A percentile compares a stretch with the other conserved stretches of the same genome.
Evolutionary conservation across 2,888 invertebrate species (phyloP).

Genomic region (Luffia ferchaultella): DNA sequence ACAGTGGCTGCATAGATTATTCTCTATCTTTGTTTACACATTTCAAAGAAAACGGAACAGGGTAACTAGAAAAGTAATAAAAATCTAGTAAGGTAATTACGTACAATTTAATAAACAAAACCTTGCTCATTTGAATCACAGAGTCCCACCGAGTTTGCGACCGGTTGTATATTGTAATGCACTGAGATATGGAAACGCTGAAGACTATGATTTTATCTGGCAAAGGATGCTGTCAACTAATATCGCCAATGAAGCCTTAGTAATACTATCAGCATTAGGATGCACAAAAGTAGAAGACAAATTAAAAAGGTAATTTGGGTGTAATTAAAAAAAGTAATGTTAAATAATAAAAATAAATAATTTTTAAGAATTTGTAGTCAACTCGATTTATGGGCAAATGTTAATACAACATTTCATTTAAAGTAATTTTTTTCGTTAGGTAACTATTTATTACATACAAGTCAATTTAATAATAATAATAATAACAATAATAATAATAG

Average conservation of each 20-base stretch:
- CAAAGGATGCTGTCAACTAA: constrained; percentile 60
- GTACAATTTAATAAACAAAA: too few relatives aligned
- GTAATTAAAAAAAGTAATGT: constrained; percentile 3
- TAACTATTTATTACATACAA: too few relatives aligned
- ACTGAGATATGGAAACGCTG: constrained; percentile 57
- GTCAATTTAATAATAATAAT: too few relatives aligned
- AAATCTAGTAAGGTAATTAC: too few relatives aligned
- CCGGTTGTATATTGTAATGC: constrained; percentile 72
- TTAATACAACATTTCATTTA: too few relatives aligned
- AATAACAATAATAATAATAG: too few relatives aligned
- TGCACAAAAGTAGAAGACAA: constrained; percentile 63
- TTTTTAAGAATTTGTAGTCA: too few relatives aligned
- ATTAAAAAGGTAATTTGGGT: constrained; percentile 64
- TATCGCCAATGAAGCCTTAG: constrained; percentile 68
- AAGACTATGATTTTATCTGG: constrained; percentile 73
- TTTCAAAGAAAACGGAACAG: constrained; percentile 31
- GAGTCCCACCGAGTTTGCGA: constrained; percentile 50
- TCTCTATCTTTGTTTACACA: constrained; percentile 27
- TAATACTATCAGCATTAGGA: constrained; percentile 67
- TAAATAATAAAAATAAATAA: background rate
- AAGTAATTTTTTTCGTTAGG: too few relatives aligned
- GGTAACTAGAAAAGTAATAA: too few relatives aligned
- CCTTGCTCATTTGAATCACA: too few relatives aligned
- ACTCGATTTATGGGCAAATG: too few relatives aligned
- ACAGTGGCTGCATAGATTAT: constrained; percentile 56